A percentile compares a stretch with the other conserved stretches of the same genome.
Conservation (phyloP, 2,113 vertebrate genomes). For the Alosa alosa region DNA sequence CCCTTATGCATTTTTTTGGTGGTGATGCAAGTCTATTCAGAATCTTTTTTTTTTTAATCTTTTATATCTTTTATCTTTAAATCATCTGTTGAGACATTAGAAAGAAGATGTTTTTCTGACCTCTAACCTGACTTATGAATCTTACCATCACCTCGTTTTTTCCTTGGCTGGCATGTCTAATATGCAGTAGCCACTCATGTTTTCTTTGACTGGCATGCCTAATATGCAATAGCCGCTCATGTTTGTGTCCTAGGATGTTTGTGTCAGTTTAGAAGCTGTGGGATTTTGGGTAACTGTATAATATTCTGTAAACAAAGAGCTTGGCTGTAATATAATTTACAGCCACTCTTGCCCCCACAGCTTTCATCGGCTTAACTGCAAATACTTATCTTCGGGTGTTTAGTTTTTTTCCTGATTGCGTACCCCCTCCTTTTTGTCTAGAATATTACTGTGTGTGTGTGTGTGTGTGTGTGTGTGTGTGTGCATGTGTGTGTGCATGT, state of each 20-base stretch:
- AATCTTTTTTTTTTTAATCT: no score
- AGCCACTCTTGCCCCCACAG: conserved; percentile 50
- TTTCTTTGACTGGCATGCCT: no score
- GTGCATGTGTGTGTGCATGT: conserved; percentile 27
- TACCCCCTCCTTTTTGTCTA: conserved; percentile 21
- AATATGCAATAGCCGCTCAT: no score
- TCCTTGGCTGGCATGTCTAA: no score
- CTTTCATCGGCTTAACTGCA: conserved; percentile 65
- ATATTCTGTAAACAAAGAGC: conserved; percentile 65
- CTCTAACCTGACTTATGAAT: no score
- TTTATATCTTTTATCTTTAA: no score
- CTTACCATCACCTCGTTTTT: no score
- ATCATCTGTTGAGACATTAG: not conserved
- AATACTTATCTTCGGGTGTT: conserved; percentile 53
- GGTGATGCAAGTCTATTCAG: not conserved
- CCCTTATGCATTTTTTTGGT: not conserved
- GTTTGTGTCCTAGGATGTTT: no score
- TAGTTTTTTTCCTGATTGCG: conserved; percentile 38
- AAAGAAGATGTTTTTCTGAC: no score
- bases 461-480: conserved; percentile 39
- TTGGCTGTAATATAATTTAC: conserved; percentile 58
- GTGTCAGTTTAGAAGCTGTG: conserved; percentile 26
- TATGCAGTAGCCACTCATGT: no score
- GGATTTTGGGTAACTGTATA: conserved; percentile 49
- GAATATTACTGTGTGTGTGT: conserved; percentile 26